Conservation (phyloP, 37 sponge, comb jelly and placozoan species). For the Dysidea cf. avara region DNA sequence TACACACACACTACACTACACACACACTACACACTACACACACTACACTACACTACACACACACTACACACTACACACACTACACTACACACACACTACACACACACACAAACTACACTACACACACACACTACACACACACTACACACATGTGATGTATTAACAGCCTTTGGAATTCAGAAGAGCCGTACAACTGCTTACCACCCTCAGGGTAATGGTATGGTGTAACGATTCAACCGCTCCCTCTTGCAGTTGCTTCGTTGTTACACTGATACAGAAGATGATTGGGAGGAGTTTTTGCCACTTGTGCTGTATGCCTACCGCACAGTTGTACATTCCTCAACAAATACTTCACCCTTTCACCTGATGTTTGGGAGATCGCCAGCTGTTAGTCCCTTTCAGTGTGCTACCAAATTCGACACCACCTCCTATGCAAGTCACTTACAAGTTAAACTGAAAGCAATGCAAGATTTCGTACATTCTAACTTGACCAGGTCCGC, state of each 20-base stretch:
- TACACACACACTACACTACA: no score
- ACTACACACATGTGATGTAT: no score
- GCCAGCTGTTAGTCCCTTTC: no score
- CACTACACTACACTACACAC: no score
- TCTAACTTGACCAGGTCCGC: constrained; percentile 7
- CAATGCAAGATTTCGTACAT: constrained; percentile 7
- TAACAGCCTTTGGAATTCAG: constrained; percentile 8
- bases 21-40: no score
- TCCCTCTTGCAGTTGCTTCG: constrained; percentile 20
- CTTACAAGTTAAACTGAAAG: no score
- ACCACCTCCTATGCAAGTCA: no score
- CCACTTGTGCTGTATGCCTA: constrained; percentile 26
- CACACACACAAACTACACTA: no score
- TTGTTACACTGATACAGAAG: constrained; percentile 5
- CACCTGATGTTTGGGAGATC: constrained; percentile 27
- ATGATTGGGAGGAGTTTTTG: constrained; percentile 19
- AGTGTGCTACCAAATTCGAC: no score
- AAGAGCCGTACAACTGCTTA: constrained; percentile 17
- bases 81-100: no score
- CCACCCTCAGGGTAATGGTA: constrained; percentile 19
- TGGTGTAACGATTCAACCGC: constrained; percentile 23
- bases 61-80: no score
- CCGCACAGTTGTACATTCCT: constrained; percentile 11
- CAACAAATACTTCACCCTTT: constrained; percentile 9
- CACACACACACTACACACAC: no score